These are phyloP conservation scores for Gymnogyps californianus DNA, from an alignment of 2,113 vertebrate genomes.

Conservation along the genomic window DNA sequence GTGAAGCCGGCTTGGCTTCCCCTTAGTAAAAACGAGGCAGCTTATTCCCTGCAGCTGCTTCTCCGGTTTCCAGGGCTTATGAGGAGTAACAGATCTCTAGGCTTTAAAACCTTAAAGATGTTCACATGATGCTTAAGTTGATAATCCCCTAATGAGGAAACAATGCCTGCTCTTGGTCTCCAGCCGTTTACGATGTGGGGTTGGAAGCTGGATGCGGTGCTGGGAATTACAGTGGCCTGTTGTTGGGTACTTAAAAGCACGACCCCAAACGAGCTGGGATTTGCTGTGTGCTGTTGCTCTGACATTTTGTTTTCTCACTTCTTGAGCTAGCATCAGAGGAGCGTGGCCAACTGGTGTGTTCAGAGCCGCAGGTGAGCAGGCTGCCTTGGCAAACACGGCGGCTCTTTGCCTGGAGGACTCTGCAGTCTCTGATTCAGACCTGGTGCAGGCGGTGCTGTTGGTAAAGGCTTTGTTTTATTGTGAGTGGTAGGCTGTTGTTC, in stretches of 20 bases:
- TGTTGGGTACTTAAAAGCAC: accelerated
- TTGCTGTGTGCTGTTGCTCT: neutral
- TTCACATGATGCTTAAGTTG: neutral
- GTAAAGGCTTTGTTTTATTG: neutral
- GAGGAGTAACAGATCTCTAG: accelerated
- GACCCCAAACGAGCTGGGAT: too few species aligned
- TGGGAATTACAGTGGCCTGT: neutral
- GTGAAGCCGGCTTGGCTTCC: neutral
- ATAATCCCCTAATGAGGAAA: neutral
- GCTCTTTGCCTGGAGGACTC: neutral
- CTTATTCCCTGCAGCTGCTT: neutral
- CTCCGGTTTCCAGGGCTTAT: neutral
- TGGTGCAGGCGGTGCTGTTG: accelerated
- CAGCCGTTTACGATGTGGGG: accelerated
- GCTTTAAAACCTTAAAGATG: neutral
- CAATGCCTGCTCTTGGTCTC: neutral
- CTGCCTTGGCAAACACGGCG: accelerated
- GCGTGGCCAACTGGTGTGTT: too few species aligned
- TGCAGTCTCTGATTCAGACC: too few species aligned
- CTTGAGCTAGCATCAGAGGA: neutral
- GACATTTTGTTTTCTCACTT: accelerated
- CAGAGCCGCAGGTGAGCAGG: neutral
- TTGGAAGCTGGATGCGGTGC: neutral
- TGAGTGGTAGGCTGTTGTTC: accelerated
- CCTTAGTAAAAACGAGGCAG: too few species aligned